Evolutionary conservation across 2,797 vertebrate species (phyloP), one percentile per base, ranked within the genome.

Genomic region (Chromobotia macracanthus): DNA sequence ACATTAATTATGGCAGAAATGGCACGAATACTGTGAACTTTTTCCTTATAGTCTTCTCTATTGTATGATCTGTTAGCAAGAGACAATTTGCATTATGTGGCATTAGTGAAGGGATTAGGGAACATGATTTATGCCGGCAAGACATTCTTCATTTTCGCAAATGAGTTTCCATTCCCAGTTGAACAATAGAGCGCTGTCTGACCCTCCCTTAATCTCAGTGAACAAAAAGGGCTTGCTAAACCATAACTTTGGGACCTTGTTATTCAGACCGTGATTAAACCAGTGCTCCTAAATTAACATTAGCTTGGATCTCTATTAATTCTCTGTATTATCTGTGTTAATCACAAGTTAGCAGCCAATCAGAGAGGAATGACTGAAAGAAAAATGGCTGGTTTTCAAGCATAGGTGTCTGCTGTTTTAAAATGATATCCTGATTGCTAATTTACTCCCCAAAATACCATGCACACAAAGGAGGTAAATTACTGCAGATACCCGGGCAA

Each of bases 131-230:
- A 94, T 91, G 90, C 89, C 91, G 80, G 82, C 84, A 91, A 93
- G 92, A 93, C 90, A 93, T 92, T 92, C 90, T 92, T 94, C 91
- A 89, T 92, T 93, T 90, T 91, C 91, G 90, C 88, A 93, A 94
- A 94, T 92, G 87, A 90, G 91, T 90, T 94, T 92, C 91, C 91
- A 92, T 91, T 93, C 92, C 91, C 90, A 87, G 84, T 75, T 85
- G 92, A 90, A 94, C 92, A 92, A 93, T 89, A 84, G 88, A 85
- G 89, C 87, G 82, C 87, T 87, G 86, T 83, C 87, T 89, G 89
- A 91, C 91, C 92, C 90, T 92, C 91, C 91, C 91, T 92, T 92
- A 91, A 93, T 93, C 92, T 91, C 84, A 89, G 80, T 72, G 89
- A 92, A 90, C 90, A 92, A 87, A 93, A 92, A 91, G 83, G 88